Conservation (phyloP, 2,888 invertebrate genomes). For the Tupiocoris notatus region DNA sequence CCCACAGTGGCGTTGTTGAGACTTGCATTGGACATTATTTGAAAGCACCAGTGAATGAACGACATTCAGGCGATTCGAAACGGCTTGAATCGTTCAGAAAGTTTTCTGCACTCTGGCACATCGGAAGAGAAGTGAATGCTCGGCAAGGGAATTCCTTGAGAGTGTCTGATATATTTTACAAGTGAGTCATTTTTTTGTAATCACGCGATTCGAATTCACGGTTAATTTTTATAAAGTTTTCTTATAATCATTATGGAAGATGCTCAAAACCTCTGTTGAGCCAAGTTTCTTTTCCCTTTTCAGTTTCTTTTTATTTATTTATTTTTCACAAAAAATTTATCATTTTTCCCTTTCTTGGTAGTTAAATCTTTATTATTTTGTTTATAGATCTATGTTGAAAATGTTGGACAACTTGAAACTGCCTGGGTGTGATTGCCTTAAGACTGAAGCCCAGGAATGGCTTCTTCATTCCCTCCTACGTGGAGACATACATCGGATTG, state of each 20-base stretch:
- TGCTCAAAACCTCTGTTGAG: background rate
- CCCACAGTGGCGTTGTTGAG: constrained; percentile 65
- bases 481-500: constrained; percentile 73
- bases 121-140: constrained; percentile 65
- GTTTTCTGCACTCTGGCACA: constrained; percentile 71
- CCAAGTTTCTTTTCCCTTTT: background rate
- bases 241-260: no score
- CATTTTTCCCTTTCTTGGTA: no score
- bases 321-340: no score
- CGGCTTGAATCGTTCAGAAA: constrained; percentile 63
- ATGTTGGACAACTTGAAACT: constrained; percentile 68
- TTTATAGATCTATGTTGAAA: constrained; percentile 67
- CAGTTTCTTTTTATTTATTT: background rate
- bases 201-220: no score
- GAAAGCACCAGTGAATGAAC: background rate
- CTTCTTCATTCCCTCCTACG: constrained; percentile 69
- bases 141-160: constrained; percentile 52
- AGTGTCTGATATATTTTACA: constrained; percentile 59
- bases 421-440: constrained; percentile 60
- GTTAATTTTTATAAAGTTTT: no score
- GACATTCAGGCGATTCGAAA: constrained; percentile 6
- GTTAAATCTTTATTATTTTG: background rate
- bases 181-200: constrained; percentile 57
- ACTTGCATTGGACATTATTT: constrained; percentile 54
- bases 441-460: constrained; percentile 71